Evolutionary conservation across 2,888 invertebrate genomes (phyloP).

Genomic region (Pyrrhia umbra): DNA sequence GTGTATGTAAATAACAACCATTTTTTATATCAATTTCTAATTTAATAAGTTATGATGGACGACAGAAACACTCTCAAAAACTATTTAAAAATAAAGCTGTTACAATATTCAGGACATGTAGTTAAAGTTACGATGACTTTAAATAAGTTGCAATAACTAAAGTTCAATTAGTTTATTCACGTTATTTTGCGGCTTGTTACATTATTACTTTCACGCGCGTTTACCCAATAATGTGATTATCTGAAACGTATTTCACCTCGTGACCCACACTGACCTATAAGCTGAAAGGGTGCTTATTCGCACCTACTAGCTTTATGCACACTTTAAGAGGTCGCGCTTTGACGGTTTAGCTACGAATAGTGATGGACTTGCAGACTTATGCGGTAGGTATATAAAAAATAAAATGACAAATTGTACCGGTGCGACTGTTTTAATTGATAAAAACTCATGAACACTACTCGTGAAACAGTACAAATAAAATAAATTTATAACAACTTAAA

Average conservation of each 20-base stretch:
- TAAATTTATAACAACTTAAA: constrained; percentile 4
- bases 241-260: constrained; percentile 1
- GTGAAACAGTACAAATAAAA: background rate
- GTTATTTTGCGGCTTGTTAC: background rate
- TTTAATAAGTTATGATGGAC: constrained; percentile 19
- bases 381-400: no score
- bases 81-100: constrained; percentile 3
- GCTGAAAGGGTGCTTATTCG: constrained; percentile 1
- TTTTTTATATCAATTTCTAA: constrained; percentile 8
- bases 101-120: constrained; percentile 3
- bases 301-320: constrained; percentile 1
- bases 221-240: constrained; percentile 3
- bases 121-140: constrained; percentile 13
- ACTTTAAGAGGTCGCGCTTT: background rate
- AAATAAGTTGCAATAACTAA: background rate
- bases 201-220: constrained; percentile 3
- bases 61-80: constrained; percentile 22
- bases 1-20: no score
- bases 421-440: background rate
- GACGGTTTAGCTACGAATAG: background rate
- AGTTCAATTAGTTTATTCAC: constrained; percentile 15
- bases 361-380: no score
- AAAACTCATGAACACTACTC: background rate
- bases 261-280: background rate
- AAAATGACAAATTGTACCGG: no score